A percentile compares a stretch with the other conserved stretches of the same genome.
phyloP scores from a whole-genome alignment of 2,888 invertebrate species.

The Drosophila setosimentum region DNA sequence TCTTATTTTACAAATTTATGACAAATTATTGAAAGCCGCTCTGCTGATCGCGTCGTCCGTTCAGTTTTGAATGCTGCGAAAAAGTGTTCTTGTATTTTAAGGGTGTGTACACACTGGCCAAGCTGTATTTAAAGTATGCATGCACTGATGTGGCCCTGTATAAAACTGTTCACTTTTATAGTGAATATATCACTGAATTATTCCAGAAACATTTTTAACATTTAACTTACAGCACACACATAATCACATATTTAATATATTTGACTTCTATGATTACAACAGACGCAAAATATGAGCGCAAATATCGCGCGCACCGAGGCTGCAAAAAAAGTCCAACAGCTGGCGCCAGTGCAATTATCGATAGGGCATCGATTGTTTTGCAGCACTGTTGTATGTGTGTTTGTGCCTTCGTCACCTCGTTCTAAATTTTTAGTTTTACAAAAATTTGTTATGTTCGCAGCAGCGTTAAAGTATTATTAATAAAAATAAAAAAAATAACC shows the following conservation, averaged over 20 bases:
- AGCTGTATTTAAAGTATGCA: conserved; percentile 1
- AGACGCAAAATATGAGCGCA: not conserved
- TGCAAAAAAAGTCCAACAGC: conserved; percentile 5
- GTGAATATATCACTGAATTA: not conserved
- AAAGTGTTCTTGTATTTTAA: conserved; percentile 11
- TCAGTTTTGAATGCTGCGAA: conserved; percentile 55
- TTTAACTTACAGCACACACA: not conserved
- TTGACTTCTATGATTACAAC: not conserved
- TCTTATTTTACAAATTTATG: conserved; percentile 1
- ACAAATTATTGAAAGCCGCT: conserved; percentile 30
- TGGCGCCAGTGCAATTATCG: conserved; percentile 39
- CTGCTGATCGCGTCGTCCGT: conserved; percentile 49
- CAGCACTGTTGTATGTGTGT: conserved; percentile 8
- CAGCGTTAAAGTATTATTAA: conserved; percentile 9
- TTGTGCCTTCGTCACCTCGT: conserved; percentile 55
- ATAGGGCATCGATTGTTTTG: conserved; percentile 31
- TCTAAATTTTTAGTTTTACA: conserved; percentile 20
- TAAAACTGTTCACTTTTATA: not conserved
- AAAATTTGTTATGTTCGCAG: conserved; percentile 46
- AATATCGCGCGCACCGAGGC: not conserved
- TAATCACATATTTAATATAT: not conserved
- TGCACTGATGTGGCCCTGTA: conserved; percentile 20
- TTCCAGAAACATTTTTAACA: not conserved
- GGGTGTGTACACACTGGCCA: conserved; percentile 40
- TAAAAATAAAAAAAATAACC: conserved; percentile 1